These are phyloP conservation scores for Amphibalanus amphitrite DNA, from an alignment of 1,140 invertebrate genomes.

Conservation along the genomic window DNA sequence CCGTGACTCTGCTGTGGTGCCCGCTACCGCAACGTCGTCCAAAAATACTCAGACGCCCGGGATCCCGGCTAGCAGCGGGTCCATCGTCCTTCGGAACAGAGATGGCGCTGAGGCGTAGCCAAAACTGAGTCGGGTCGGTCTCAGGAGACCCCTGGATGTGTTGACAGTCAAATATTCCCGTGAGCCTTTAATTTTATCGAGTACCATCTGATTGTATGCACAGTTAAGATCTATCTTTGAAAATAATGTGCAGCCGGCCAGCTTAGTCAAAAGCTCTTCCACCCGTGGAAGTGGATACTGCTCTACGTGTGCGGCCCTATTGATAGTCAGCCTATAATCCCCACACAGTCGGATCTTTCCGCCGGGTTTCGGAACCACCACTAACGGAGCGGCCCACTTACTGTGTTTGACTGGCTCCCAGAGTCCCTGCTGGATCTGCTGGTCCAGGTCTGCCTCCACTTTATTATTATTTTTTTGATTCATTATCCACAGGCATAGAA, in stretches of 20 bases:
- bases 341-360: neutral
- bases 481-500: too few species aligned
- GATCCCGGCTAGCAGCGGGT: neutral
- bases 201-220: neutral
- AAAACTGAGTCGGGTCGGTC: neutral
- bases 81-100: neutral
- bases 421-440: neutral
- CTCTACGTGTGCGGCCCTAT: neutral
- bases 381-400: neutral
- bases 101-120: neutral
- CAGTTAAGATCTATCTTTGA: neutral
- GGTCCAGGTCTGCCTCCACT: neutral
- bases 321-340: neutral
- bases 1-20: neutral
- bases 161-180: neutral
- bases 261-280: neutral
- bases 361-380: neutral
- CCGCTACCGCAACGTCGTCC: neutral
- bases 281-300: neutral
- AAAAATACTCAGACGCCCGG: neutral
- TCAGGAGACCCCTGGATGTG: neutral
- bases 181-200: neutral
- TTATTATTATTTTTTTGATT: too few species aligned
- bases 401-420: neutral
- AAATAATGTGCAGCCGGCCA: neutral